Evolutionary conservation across 2,797 vertebrate genomes (phyloP), one percentile per base, ranked within the genome.

Genomic region (Micropoecilia bifurca): DNA sequence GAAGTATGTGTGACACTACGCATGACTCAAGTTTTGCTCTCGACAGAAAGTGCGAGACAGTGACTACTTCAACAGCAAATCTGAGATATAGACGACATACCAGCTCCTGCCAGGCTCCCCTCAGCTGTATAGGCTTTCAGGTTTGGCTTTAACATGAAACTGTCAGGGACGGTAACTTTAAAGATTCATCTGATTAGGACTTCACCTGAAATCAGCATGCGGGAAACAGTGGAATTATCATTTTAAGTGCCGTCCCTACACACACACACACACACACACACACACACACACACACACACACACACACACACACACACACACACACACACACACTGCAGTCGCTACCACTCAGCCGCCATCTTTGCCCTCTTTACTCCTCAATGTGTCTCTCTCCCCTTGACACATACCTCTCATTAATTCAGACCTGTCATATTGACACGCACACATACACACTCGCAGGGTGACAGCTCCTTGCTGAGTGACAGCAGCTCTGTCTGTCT

Each of bases 351-450:
- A 85, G 80, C 79, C 81, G 79, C 92, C 92, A 89, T 93, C 90
- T 90, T 88, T 89, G 86, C 85, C 87, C 92, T 92, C 88, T 87
- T 92, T 88, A 83, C 88, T 86, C 48, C 76, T 91, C 90, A 85
- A 88, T 45, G 83, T 92, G 92, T 88, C 75, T 83, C 81, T 89
- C 87, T 88, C 47, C 9, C 48, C 80, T 84, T 90, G 89, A 92
- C 61, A 16, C 92, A 85, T 92, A 93, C 93, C 93, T 93, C 91
- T 95, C 90, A 89, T 95, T 96, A 96, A 95, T 90, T 93, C 93
- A 95, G 93, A 84, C 83, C 88, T 88, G 85, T 95, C 95, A 94
- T 85, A 83, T 63, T 46, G 43, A 92, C 90, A 92, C 85, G 78
- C 73, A 80, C 45, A 74, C 74, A 80, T 78, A 75, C 83, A 80